Evolutionary conservation across 2,113 vertebrate genomes (phyloP), one percentile per base, ranked within the genome.

Genomic region (Eurystomus gularis): DNA sequence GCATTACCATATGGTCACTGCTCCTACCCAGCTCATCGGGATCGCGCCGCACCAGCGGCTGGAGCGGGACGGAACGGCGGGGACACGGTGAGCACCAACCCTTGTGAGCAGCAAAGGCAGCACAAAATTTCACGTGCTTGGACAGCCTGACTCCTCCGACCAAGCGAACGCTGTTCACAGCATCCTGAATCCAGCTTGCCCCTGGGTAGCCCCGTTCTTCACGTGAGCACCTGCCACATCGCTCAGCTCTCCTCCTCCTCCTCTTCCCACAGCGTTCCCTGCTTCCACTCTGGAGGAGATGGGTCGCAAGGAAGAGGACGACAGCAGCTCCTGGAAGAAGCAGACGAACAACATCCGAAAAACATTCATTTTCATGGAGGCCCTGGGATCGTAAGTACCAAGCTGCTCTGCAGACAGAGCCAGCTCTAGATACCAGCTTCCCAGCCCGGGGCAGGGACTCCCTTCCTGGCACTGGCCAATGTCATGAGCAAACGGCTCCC

Each of bases 321-420:
- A 95, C 68, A 85, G 96, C 81, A 97, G 98, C 92, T 98, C 98
- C 94, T 99, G 99, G 99, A 99, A 99, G 98, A 99, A 99, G 69
- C 99, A 97, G 92, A 98, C 98, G 8, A 98, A 87, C 96, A 99
- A 99, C 96, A 99, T 99, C 95, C 98, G 98, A 13, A 99, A 99
- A 28, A 98, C 99, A 5, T 99, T 99, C 93, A 98, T 99, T 77
- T 99, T 99, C 97, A 98, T 99, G 97, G 99, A 99, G 77, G 98
- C 98, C 23, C 98, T 99, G 95, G 99, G 99, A 54, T 98, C 99
- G 99, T 99, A 97, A 99, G 99, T 99, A 92, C 58, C 60, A 6
- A 11, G 16, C 81, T 17, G 72, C 28, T 21, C 40, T 5, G 20
- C 3, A 39, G 44, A 2, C 65, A 44, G 35, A 48, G 46, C 19